Evolutionary conservation across 2,113 vertebrate species (phyloP), one percentile per base, ranked within the genome.

Genomic region (Siphamia tubifer): DNA sequence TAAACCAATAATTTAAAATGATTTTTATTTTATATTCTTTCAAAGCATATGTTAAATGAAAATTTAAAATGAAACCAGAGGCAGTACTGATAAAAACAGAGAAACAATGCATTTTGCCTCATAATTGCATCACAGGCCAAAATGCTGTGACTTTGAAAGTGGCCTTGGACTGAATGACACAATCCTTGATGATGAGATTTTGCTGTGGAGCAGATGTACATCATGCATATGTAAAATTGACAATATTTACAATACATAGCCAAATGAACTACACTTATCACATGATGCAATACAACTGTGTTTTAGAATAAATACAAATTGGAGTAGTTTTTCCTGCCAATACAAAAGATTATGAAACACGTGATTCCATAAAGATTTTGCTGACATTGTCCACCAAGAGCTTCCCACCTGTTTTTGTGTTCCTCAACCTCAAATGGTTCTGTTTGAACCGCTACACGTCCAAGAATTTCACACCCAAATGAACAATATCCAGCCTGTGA

Each of bases 261-360:
- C n/a, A n/a, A n/a, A n/a, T n/a, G n/a, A n/a, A n/a, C n/a, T n/a
- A n/a, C n/a, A n/a, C n/a, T n/a, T n/a, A n/a, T n/a, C n/a, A n/a
- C n/a, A n/a, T n/a, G n/a, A n/a, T n/a, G n/a, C 60, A 78, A 67
- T 48, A 77, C 44, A 82, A 74, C 61, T 63, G 49, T 51, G 55
- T 28, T 60, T 53, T 28, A 62, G 62, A 79, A 81, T 84, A 71
- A 74, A 81, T 84, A 82, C 35, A 80, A 55, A 68, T 35, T 80
- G 60, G 70, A 76, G 70, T 54, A 54, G n/a, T 28, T 63, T 12
- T 51, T 28, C 65, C 31, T 39, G 8, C 30, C 24, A 23, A 45
- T 17, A 67, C 47, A 55, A 52, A 27, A 61, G 25, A 38, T 13
- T 25, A 39, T 1, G 12, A 65, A 52, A 70, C 25, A 4, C 36